Evolutionary conservation across 1,140 invertebrate species (phyloP).

Genomic region (Ips typographus): DNA sequence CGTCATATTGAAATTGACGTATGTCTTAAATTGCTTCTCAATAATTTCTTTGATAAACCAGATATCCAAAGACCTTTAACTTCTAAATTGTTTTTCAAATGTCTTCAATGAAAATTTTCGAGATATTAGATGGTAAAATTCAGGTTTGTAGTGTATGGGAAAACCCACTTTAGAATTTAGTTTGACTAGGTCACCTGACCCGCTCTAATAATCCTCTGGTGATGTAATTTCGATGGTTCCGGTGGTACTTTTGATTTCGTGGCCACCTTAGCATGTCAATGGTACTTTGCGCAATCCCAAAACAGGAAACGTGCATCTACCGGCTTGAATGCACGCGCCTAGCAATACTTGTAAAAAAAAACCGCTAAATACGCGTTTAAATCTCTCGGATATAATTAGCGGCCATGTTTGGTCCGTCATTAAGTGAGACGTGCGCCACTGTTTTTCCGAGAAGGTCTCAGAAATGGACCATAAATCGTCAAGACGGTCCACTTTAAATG

Average conservation of each 20-base stretch:
- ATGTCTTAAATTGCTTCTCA: too few relatives aligned
- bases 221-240: constrained; percentile 8
- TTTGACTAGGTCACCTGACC: not conserved
- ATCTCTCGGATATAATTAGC: constrained; percentile 5
- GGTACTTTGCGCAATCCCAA: constrained; percentile 7
- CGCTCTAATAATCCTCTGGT: not conserved
- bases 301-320: constrained; percentile 3
- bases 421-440: constrained; percentile 1
- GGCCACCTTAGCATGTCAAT: constrained; percentile 18
- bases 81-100: too few relatives aligned
- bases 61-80: too few relatives aligned
- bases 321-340: not conserved
- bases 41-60: too few relatives aligned
- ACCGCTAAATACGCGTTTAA: not conserved
- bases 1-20: too few relatives aligned
- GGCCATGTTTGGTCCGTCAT: not conserved
- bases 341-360: too few relatives aligned
- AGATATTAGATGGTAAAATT: too few relatives aligned
- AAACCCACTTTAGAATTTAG: too few relatives aligned
- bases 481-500: not conserved
- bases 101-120: too few relatives aligned
- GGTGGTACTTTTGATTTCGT: constrained; percentile 10
- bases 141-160: too few relatives aligned
- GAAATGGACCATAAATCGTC: too few relatives aligned
- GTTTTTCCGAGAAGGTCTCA: not conserved